These are phyloP conservation scores for Pseudococcus jackbeardsleyi DNA, from an alignment of 2,888 invertebrate species.

Conservation along the genomic window DNA sequence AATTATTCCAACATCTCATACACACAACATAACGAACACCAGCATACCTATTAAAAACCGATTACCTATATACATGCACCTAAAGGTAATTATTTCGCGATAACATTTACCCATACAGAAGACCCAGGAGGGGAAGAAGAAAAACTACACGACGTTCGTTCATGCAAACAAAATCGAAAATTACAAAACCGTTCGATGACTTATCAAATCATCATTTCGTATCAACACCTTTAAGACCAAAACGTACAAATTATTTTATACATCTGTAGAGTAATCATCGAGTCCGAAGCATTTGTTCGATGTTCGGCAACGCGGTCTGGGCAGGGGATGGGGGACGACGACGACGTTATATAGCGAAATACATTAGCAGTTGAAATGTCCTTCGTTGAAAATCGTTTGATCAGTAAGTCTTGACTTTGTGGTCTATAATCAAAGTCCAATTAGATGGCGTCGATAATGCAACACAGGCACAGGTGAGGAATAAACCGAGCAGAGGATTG, in stretches of 20 bases:
- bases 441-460: constrained; percentile 65
- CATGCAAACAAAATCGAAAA: constrained; percentile 56
- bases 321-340: neutral
- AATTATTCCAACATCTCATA: neutral
- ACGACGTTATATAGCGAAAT: constrained; percentile 12
- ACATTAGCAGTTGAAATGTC: constrained; percentile 50
- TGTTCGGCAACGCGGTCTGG: neutral
- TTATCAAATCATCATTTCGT: constrained; percentile 48
- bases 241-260: constrained; percentile 48
- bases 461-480: constrained; percentile 43
- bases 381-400: constrained; percentile 59
- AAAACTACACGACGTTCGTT: constrained; percentile 39
- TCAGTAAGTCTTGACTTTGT: constrained; percentile 43
- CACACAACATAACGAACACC: neutral
- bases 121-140: neutral
- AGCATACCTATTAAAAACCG: constrained; percentile 9
- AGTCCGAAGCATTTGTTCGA: constrained; percentile 49
- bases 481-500: constrained; percentile 46
- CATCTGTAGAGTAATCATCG: constrained; percentile 34
- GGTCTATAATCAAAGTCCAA: constrained; percentile 64
- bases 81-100: constrained; percentile 19
- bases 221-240: constrained; percentile 40
- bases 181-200: constrained; percentile 54
- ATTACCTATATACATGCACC: neutral
- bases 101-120: neutral